Conservation (phyloP, 2,888 invertebrate species). For the Siphonodentalium dalli region DNA sequence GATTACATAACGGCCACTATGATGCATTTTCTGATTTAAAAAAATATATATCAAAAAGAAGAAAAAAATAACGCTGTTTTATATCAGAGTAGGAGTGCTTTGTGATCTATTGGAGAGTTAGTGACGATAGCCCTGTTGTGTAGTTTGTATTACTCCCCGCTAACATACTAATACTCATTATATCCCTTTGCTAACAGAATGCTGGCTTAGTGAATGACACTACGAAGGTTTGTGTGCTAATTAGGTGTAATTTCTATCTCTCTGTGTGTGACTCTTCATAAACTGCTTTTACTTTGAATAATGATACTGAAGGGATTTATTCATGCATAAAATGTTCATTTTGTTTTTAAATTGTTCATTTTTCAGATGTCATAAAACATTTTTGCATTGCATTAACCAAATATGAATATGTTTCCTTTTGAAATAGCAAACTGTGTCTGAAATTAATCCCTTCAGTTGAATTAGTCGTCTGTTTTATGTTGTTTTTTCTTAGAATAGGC, state of each 20-base stretch:
- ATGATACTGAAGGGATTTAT: neutral
- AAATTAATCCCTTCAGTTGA: neutral
- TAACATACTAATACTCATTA: neutral
- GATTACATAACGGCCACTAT: too few species aligned
- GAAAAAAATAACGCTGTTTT: too few species aligned
- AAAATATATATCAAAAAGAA: too few species aligned
- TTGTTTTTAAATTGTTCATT: neutral
- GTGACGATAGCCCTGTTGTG: too few species aligned
- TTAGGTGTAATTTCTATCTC: constrained; percentile 1
- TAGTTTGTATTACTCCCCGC: too few species aligned
- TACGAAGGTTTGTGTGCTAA: constrained; percentile 62
- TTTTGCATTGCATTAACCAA: too few species aligned
- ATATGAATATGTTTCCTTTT: too few species aligned
- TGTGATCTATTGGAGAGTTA: too few species aligned
- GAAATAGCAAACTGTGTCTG: too few species aligned
- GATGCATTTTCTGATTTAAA: too few species aligned
- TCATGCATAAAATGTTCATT: neutral
- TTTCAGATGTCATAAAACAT: neutral
- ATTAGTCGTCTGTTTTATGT: neutral
- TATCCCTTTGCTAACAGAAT: constrained; percentile 37
- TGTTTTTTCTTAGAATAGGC: neutral
- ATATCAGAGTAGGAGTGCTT: too few species aligned
- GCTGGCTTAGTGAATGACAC: constrained; percentile 64
- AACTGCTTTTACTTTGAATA: neutral
- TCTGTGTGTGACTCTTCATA: neutral